Evolutionary conservation across 2,797 vertebrate species (phyloP).

Genomic region (Danio albolineatus): DNA sequence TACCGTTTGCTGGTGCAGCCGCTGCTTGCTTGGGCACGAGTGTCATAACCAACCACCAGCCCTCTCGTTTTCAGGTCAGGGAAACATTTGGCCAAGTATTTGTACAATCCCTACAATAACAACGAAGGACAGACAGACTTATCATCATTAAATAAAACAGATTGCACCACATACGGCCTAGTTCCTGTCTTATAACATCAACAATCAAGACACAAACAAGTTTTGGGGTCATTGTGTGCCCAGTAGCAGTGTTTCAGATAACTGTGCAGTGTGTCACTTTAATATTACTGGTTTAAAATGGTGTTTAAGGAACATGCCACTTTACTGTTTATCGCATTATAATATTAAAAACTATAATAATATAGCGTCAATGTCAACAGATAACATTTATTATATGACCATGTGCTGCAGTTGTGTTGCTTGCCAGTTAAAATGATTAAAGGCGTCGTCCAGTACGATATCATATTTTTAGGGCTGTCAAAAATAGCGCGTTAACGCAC

Average conservation of each 20-base stretch:
- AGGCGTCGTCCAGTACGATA: too few species aligned
- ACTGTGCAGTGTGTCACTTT: too few species aligned
- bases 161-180: background rate
- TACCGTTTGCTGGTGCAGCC: slow-evolving; percentile 94
- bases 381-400: too few species aligned
- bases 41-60: slow-evolving; percentile 93
- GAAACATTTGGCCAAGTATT: slow-evolving; percentile 86
- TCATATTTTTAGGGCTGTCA: too few species aligned
- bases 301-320: too few species aligned
- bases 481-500: too few species aligned
- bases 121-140: background rate
- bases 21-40: slow-evolving; percentile 88
- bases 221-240: background rate
- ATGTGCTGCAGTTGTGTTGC: too few species aligned
- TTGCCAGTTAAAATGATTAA: too few species aligned
- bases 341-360: too few species aligned
- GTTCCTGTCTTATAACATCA: background rate
- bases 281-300: too few species aligned
- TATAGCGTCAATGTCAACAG: too few species aligned
- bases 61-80: slow-evolving; percentile 87
- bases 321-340: too few species aligned
- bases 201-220: background rate
- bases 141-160: background rate
- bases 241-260: background rate
- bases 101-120: slow-evolving; percentile 84